Evolutionary conservation across 2,888 invertebrate genomes (phyloP), one percentile per base, ranked within the genome.

Genomic region (Scaptomyza tumidula): DNA sequence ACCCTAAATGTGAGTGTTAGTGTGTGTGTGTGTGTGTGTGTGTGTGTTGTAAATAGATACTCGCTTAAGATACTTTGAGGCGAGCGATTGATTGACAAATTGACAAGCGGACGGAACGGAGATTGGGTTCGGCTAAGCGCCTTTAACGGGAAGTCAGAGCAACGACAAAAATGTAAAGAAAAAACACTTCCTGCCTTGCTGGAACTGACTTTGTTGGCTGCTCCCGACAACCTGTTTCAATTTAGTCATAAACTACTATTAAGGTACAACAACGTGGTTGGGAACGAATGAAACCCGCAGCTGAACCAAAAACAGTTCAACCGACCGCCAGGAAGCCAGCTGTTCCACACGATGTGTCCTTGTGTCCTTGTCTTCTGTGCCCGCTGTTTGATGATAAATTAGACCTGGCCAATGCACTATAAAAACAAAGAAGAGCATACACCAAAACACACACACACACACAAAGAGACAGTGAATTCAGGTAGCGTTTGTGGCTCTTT

Each of bases 181-280:
- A 37, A 45, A 44, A 46, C 61, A 68, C 67, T 71, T 75, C 77
- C 78, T 66, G 63, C 41, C 1, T 13, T 19, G 11, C 35, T 35
- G 33, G n/a, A 37, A n/a, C n/a, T 41, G 14, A 41, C 37, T 39
- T 39, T 39, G 37, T 37, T 37, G 37, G 37, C 37, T 37, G 37
- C 37, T 14, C 2, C 7, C 37, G 39, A 48, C 80, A 88, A 84
- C 83, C 83, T 84, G 83, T 80, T 88, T 88, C 88, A 88, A 84
- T 84, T 84, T 88, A 88, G 86, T 58, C 83, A 84, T 86, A 88
- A 86, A 74, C 88, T 81, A 74, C 88, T 78, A 68, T 63, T 79
- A 63, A 59, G 44, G 52, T 55, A 3, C 55, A 50, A 3, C 55
- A 50, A 55, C 58, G 70, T 59, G 45, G 9, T 2, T n/a, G 7